Evolutionary conservation across 2,113 vertebrate genomes (phyloP).

Genomic region (Muscicapa adusta): DNA sequence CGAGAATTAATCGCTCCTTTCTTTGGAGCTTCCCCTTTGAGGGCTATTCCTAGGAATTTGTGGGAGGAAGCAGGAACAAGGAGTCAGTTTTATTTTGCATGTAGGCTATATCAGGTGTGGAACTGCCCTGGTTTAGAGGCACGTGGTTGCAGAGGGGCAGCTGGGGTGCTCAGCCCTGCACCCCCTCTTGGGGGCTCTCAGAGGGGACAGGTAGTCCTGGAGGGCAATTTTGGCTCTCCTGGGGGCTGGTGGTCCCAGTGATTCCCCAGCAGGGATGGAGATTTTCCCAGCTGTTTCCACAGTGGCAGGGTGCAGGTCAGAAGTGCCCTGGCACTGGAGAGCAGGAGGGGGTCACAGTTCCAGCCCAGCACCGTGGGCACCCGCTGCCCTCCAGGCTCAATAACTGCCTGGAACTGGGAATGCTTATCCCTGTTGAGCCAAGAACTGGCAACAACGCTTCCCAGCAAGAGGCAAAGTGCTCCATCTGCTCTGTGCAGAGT

Average conservation of each 20-base stretch:
- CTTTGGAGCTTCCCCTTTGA: neutral
- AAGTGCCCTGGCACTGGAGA: fast-evolving
- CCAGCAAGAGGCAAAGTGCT: neutral
- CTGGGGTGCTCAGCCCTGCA: fast-evolving
- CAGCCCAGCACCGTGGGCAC: fast-evolving
- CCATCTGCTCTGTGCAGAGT: neutral
- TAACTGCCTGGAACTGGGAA: neutral
- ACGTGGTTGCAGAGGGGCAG: fast-evolving
- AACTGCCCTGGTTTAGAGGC: neutral
- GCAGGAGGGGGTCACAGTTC: fast-evolving
- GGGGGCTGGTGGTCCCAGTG: neutral
- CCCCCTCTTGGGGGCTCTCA: fast-evolving
- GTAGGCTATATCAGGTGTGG: neutral
- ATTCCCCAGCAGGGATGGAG: fast-evolving
- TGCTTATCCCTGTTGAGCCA: neutral
- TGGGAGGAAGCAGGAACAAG: neutral
- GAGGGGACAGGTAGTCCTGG: fast-evolving
- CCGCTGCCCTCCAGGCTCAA: neutral
- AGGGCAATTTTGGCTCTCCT: neutral
- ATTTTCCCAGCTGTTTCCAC: fast-evolving
- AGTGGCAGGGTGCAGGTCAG: fast-evolving
- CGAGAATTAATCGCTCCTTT: constrained; percentile 46
- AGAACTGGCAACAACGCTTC: neutral
- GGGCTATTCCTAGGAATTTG: neutral
- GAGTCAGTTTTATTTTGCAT: neutral